Evolutionary conservation across 2,113 vertebrate genomes (phyloP).

Genomic region (Melanerpes aurifrons): DNA sequence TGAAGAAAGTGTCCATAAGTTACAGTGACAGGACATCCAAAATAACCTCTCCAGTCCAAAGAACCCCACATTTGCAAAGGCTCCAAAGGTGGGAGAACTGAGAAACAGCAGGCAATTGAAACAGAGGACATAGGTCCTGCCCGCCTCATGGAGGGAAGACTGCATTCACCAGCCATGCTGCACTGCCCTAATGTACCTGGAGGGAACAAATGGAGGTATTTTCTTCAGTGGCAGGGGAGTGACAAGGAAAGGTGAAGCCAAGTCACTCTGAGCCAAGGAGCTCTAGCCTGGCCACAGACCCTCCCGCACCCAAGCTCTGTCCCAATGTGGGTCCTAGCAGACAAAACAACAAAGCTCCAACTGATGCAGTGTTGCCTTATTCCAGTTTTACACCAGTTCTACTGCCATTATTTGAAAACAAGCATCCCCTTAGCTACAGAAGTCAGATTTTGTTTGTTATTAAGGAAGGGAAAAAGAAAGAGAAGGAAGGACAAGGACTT

Average conservation of each 20-base stretch:
- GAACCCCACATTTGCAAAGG: background rate
- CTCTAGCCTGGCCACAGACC: background rate
- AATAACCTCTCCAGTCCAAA: background rate
- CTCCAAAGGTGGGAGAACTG: background rate
- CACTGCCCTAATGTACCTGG: conserved; percentile 51
- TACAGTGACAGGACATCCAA: background rate
- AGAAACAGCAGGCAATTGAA: rapidly evolving
- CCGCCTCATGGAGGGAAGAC: background rate
- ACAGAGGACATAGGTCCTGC: background rate
- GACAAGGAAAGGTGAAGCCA: conserved; percentile 32
- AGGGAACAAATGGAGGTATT: conserved; percentile 61
- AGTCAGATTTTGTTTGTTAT: background rate
- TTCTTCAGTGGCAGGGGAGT: background rate
- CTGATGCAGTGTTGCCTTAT: background rate
- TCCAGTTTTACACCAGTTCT: background rate
- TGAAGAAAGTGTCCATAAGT: background rate
- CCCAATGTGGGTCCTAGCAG: rapidly evolving
- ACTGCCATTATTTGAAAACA: background rate
- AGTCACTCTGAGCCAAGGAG: background rate
- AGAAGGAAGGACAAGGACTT: background rate
- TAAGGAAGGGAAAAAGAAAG: background rate
- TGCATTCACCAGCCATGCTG: background rate
- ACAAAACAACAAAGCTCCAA: rapidly evolving
- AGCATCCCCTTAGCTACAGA: background rate
- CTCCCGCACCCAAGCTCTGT: background rate